Conservation (phyloP, 1,140 invertebrate species). For the Gryllus bimaculatus region DNA sequence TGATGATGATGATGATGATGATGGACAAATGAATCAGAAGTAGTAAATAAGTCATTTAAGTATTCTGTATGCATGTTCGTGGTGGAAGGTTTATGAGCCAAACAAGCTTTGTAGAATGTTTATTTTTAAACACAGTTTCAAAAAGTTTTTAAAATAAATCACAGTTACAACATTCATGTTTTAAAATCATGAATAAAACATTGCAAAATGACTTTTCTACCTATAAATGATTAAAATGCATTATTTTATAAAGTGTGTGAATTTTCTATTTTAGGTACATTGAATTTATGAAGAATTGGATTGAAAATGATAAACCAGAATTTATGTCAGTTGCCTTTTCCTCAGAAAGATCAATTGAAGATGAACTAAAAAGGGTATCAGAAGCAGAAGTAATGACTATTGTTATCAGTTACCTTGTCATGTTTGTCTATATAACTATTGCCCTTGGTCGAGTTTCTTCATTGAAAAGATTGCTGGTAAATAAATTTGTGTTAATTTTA, state of each 20-base stretch:
- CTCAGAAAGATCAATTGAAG: constrained; percentile 78
- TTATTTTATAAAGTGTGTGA: no score
- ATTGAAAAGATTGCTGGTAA: neutral
- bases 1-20: no score
- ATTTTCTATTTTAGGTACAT: constrained; percentile 48
- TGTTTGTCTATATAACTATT: constrained; percentile 86
- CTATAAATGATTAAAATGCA: neutral
- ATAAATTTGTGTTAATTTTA: neutral
- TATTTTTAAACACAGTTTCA: no score
- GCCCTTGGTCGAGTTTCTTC: constrained; percentile 63
- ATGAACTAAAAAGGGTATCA: constrained; percentile 76
- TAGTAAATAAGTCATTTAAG: no score
- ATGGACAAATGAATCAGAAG: no score
- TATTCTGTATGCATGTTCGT: no score
- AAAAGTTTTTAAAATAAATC: no score
- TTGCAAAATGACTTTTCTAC: neutral
- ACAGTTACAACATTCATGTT: neutral
- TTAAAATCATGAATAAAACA: neutral
- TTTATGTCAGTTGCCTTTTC: constrained; percentile 65
- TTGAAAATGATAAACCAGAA: constrained; percentile 40
- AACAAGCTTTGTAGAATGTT: no score
- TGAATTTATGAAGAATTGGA: constrained; percentile 64
- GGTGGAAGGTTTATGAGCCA: no score
- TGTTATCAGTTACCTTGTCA: constrained; percentile 75
- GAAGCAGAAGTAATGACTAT: constrained; percentile 74